Conservation (phyloP, 2,797 vertebrate species). For the Onychomys arenicola region DNA sequence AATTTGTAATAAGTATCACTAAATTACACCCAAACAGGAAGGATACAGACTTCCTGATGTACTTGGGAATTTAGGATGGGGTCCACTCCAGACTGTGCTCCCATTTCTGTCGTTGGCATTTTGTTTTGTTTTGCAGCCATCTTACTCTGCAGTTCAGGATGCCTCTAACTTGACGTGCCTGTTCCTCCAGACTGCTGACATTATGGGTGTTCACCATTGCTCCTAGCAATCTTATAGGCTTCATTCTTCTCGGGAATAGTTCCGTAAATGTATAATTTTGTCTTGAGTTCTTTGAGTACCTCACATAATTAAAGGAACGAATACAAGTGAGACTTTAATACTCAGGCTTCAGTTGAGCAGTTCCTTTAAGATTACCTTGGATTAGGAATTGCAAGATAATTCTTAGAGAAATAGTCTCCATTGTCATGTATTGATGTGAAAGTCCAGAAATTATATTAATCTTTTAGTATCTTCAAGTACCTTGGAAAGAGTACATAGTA, state of each 20-base stretch:
- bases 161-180: not conserved
- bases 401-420: constrained; percentile 53
- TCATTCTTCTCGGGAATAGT: not conserved
- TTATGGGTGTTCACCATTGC: not conserved
- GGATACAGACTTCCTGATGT: not conserved
- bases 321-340: not conserved
- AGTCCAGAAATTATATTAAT: constrained; percentile 7
- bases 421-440: not conserved
- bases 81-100: too few species aligned
- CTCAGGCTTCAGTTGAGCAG: not conserved
- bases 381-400: not conserved
- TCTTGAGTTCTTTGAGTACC: not conserved
- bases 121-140: not conserved
- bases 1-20: not conserved
- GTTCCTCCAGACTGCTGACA: too few species aligned
- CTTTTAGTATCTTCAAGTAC: constrained; percentile 14
- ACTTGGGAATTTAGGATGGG: not conserved
- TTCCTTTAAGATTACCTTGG: constrained; percentile 18
- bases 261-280: not conserved
- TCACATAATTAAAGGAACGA: constrained; percentile 47
- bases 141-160: not conserved
- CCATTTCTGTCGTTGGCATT: not conserved
- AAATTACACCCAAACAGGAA: not conserved
- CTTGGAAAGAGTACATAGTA: not conserved
- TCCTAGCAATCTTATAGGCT: not conserved